Percentiles rank a stretch among this genome's conserved stretches.
Evolutionary conservation across 2,797 vertebrate genomes (phyloP).

Genomic region (Buphagus erythrorhynchus): DNA sequence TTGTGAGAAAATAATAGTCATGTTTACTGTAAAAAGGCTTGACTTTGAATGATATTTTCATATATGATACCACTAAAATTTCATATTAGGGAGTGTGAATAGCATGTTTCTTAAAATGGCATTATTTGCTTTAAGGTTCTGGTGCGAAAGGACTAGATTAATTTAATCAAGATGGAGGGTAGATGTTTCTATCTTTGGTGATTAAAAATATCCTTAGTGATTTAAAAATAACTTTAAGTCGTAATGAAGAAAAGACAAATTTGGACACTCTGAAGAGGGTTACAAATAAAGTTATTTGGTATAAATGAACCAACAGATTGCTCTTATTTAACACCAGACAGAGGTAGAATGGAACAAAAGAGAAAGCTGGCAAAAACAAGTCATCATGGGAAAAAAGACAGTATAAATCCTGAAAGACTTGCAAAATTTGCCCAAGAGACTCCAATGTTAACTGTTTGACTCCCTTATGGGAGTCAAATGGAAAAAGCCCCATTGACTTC

Average conservation of each 20-base stretch:
- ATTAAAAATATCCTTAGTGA: conserved; percentile 31
- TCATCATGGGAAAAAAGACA: not conserved
- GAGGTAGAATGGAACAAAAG: not conserved
- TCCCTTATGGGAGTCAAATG: not conserved
- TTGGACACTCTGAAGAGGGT: not conserved
- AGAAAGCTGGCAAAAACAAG: not conserved
- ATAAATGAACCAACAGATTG: not conserved
- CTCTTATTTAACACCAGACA: not conserved
- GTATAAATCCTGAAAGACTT: not conserved
- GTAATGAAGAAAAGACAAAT: not conserved
- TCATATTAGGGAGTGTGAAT: not conserved
- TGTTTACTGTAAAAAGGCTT: not conserved
- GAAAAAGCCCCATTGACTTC: not conserved
- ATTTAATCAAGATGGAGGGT: not conserved
- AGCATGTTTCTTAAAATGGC: not conserved
- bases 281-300: not conserved
- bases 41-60: not conserved
- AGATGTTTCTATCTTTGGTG: not conserved
- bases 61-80: not conserved
- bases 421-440: not conserved
- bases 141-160: not conserved
- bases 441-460: not conserved
- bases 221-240: conserved; percentile 24
- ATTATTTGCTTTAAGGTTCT: not conserved
- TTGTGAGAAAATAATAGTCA: not conserved